Base-by-base conservation (phyloP, 2,113 vertebrate species). In the Bothrops jararaca region DNA sequence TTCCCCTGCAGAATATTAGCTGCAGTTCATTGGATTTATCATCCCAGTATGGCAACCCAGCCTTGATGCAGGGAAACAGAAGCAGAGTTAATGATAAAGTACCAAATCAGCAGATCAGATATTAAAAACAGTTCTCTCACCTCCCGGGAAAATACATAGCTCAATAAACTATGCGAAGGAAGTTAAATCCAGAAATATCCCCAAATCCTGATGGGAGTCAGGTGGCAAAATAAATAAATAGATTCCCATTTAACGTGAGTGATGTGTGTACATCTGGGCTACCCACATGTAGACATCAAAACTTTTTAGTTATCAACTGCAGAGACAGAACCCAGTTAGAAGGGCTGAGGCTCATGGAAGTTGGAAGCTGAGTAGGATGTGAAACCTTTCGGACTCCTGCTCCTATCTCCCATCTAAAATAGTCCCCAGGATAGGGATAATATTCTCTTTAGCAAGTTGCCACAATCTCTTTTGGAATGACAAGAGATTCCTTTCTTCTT, bases 181-280 rank as follows among this genome's bases (percentile, higher is more conserved):
- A 98, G 97, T 98, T 97, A 97, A 93, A 96, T 96, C 95, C 91
- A 95, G 95, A 97, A 97, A 93, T 94, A 96, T 97, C 97, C 2
- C 69, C 39, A 34, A 80, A 34, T 39, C 34, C 39, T 20, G 7
- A 9, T 80, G 34, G 34, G 34, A 80, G 34, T 80, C 69, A 80
- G 69, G n/a, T 80, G 34, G 29, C 60, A 13, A 64, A 12, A 64
- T 12, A 39, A 15, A 39, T 20, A 80, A 11, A 64, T 64, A n/a
- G 4, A 13, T n/a, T n/a, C 26, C 29, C 95, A 94, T 96, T 97
- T 97, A 97, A 96, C 93, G 95, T 94, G 95, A 96, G 95, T 95
- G 96, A 96, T 95, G 95, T 97, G 97, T 96, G 97, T 97, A 97
- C 96, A 22, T 80, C 74, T 80, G 74, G 74, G 34, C 34, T 80